These are phyloP conservation scores for Neosilurus mollespiculum DNA, from an alignment of 2,797 vertebrate genomes.

Conservation along the genomic window DNA sequence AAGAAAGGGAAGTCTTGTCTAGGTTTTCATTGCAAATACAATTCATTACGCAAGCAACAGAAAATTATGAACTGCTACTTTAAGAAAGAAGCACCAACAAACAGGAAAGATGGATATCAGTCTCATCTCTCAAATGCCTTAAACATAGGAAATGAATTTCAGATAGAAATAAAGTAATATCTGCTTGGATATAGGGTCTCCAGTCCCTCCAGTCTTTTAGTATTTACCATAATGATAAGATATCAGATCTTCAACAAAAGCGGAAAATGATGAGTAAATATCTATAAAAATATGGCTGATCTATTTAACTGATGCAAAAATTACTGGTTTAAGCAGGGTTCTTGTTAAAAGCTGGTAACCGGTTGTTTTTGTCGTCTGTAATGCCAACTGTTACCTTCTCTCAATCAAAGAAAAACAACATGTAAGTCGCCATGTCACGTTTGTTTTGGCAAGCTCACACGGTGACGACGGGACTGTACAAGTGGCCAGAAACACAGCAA, in stretches of 20 bases:
- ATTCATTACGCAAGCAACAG: neutral
- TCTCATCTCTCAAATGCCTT: neutral
- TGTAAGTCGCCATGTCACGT: no score
- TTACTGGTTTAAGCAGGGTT: no score
- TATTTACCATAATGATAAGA: neutral
- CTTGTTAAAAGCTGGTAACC: no score
- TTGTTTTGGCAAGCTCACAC: no score
- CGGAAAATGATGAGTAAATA: neutral
- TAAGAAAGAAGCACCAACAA: conserved; percentile 1
- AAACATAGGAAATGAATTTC: neutral
- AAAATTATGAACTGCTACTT: neutral
- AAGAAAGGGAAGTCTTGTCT: neutral
- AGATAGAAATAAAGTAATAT: neutral
- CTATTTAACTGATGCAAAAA: neutral
- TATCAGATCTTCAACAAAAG: neutral
- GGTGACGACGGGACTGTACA: no score
- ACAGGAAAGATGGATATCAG: neutral
- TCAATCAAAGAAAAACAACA: no score
- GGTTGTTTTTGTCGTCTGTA: no score
- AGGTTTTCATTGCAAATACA: neutral
- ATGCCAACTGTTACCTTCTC: no score
- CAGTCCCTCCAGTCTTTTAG: neutral
- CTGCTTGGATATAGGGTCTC: neutral
- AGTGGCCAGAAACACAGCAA: no score
- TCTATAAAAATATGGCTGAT: neutral